Evolutionary conservation across 2,797 vertebrate species (phyloP), one percentile per base, ranked within the genome.

Genomic region (Channallabes apus): DNA sequence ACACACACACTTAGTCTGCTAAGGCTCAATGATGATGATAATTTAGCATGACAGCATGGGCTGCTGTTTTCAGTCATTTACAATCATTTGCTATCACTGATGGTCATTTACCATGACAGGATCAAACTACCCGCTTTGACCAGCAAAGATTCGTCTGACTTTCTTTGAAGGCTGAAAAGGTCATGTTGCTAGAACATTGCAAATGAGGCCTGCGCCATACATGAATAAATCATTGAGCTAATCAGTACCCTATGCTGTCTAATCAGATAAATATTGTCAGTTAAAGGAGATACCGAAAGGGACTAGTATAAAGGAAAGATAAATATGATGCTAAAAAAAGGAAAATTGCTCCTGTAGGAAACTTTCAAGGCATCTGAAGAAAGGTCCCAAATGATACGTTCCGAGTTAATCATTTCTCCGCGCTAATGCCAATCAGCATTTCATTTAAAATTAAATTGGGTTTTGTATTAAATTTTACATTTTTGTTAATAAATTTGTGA

Each of bases 71-170:
- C 85, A 72, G 85, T 79, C 80, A 38, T 78, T 82, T 79, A 71
- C 64, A 82, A 72, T 78, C 56, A 72, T 61, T 80, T 41, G 72
- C 54, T 80, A 61, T 69, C 54, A 82, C 51, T 62, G 73, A 64
- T 24, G 67, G 56, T 85, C 84, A 75, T 81, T 83, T 69, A 72
- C 51, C 85, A 18, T 83, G 85, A 86, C 85, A 78, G 38, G 65
- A 62, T 79, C 81, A 79, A 51, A 61, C 85, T 54, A 71, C 61
- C 85, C 65, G n/a, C 73, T 64, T 41, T 79, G 81, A 82, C 81
- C 81, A 71, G 12, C 72, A 68, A 41, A 67, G 71, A 68, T 65
- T 38, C 20, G 29, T 71, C n/a, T 71, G 65, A 9, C 76, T 85
- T 80, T 72, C 51, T 51, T 72, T 85, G 24, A 75, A 82, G 67